Percentiles rank a stretch among this genome's conserved stretches.
These are phyloP conservation scores for Carduelis carduelis DNA, from an alignment of 2,797 vertebrate species.

Conservation along the genomic window DNA sequence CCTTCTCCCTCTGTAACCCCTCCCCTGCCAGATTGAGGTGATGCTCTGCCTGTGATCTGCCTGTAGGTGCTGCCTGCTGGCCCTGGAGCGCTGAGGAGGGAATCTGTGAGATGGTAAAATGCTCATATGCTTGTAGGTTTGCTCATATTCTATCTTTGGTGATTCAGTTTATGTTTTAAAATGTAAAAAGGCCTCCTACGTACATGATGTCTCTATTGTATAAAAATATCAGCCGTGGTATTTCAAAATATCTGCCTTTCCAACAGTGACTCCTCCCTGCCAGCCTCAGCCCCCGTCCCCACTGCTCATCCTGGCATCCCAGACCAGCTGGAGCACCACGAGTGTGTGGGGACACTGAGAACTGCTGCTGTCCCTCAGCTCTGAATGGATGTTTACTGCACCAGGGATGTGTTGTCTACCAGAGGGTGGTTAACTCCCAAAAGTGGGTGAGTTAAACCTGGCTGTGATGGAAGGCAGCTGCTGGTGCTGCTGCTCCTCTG, in stretches of 20 bases:
- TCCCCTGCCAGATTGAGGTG: background rate
- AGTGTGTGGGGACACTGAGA: background rate
- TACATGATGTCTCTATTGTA: constrained; percentile 59
- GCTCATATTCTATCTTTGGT: constrained; percentile 45
- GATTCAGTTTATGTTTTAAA: constrained; percentile 42
- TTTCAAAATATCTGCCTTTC: constrained; percentile 26
- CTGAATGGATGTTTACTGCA: background rate
- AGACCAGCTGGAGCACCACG: background rate
- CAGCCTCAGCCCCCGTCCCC: background rate
- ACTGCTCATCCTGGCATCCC: background rate
- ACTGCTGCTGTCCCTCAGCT: constrained; percentile 17
- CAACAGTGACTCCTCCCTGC: background rate
- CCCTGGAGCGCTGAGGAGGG: rapidly evolving
- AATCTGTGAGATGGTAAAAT: background rate
- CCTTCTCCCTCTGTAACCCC: background rate
- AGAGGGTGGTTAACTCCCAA: background rate
- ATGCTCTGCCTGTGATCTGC: background rate
- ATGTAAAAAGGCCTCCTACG: constrained; percentile 52
- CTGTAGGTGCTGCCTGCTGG: background rate
- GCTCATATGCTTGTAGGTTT: constrained; percentile 21
- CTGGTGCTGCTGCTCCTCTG: constrained; percentile 2
- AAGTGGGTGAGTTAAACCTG: background rate
- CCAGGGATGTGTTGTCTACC: background rate
- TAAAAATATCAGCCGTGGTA: constrained; percentile 44
- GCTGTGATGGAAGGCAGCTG: constrained; percentile 49